These are phyloP conservation scores for Gymnoscopelus microlampas DNA, from an alignment of 2,797 vertebrate genomes.

Conservation along the genomic window DNA sequence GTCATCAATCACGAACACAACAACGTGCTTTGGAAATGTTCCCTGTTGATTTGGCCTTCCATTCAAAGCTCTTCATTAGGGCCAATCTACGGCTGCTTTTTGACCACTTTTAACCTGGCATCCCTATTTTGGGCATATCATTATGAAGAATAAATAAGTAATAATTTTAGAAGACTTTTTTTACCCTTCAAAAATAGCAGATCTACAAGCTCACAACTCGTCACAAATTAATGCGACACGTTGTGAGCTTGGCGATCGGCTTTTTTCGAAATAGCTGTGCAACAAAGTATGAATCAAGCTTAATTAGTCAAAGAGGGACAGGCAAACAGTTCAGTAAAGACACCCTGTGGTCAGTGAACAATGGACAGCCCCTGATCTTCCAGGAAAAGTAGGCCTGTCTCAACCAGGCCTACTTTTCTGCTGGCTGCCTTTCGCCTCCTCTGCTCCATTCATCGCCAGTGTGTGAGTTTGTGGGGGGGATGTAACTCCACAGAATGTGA, in stretches of 20 bases:
- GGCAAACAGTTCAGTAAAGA: slow-evolving; percentile 11
- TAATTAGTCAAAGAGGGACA: no score
- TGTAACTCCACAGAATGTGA: slow-evolving; percentile 3
- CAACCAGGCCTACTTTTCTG: no score
- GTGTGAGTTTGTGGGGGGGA: slow-evolving; percentile 16
- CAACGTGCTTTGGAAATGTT: slow-evolving; percentile 9
- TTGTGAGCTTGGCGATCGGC: no score
- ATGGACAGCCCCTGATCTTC: slow-evolving; percentile 22
- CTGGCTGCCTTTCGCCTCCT: slow-evolving; percentile 36
- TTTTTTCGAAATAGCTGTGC: no score
- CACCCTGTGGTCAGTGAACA: slow-evolving; percentile 58
- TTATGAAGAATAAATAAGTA: no score
- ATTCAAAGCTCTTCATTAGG: slow-evolving; percentile 34
- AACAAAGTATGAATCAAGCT: no score
- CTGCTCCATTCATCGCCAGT: slow-evolving; percentile 39
- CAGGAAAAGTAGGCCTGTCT: slow-evolving; percentile 3
- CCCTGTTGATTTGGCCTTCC: slow-evolving; percentile 11
- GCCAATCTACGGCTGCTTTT: slow-evolving; percentile 29
- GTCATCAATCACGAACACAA: neutral
- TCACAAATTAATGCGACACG: no score
- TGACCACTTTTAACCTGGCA: slow-evolving; percentile 12
- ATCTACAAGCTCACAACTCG: no score
- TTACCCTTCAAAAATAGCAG: no score
- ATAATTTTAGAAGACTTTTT: no score
- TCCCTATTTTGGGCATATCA: no score